Conservation (phyloP, 2,797 vertebrate species). For the Amphiprion clarkii region DNA sequence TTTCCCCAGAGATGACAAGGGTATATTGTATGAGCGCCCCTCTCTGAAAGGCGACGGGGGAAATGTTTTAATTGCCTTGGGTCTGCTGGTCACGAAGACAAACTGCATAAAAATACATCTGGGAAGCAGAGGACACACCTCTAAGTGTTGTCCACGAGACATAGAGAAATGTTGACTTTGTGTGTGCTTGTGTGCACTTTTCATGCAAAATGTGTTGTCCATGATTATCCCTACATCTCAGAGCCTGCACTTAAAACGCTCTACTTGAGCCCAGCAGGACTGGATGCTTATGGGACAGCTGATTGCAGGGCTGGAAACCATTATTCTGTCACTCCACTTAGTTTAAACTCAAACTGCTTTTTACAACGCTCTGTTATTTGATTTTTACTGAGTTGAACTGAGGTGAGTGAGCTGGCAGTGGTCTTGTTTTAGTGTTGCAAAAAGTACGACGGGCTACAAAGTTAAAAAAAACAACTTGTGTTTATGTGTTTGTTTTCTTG, state of each 20-base stretch:
- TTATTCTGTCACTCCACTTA: slow-evolving; percentile 1
- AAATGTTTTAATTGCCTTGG: slow-evolving; percentile 33
- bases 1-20: slow-evolving; percentile 37
- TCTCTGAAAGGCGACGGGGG: slow-evolving; percentile 27
- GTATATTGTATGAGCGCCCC: slow-evolving; percentile 16
- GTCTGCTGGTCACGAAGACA: slow-evolving; percentile 27
- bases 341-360: slow-evolving; percentile 21
- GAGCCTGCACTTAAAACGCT: slow-evolving; percentile 30
- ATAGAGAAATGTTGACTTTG: neutral
- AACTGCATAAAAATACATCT: slow-evolving; percentile 32
- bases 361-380: slow-evolving; percentile 3
- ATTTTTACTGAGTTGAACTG: neutral
- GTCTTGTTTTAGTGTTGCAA: neutral
- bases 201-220: neutral
- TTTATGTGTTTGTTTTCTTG: too few relatives aligned
- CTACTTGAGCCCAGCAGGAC: slow-evolving; percentile 19
- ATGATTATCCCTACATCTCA: slow-evolving; percentile 23
- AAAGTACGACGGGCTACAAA: too few relatives aligned
- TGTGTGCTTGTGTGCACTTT: neutral
- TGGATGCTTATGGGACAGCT: slow-evolving; percentile 25
- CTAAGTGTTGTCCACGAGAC: slow-evolving; percentile 10
- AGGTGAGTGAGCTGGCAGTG: neutral
- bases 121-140: slow-evolving; percentile 25
- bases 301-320: slow-evolving; percentile 5
- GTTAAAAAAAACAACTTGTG: too few relatives aligned